Evolutionary conservation across 2,888 invertebrate genomes (phyloP).

Genomic region (Leptopterna dolabrata): DNA sequence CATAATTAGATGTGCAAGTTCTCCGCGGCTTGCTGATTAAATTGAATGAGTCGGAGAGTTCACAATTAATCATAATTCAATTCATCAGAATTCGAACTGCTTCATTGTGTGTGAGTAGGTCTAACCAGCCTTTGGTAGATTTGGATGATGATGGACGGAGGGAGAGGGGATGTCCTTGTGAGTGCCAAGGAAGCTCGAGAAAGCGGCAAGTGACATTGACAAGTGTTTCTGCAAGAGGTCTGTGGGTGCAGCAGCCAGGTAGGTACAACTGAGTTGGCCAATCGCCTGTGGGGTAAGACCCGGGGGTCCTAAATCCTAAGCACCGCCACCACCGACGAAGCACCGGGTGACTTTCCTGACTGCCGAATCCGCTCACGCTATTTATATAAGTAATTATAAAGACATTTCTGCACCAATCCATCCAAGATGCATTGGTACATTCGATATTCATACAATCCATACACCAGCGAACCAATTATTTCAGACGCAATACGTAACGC

Average conservation of each 20-base stretch:
- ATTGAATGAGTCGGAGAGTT: not conserved
- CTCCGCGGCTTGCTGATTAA: not conserved
- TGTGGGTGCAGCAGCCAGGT: conserved; percentile 50
- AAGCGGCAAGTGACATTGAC: conserved; percentile 48
- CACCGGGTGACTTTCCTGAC: not conserved
- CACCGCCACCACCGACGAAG: not conserved
- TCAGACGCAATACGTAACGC: too few relatives aligned
- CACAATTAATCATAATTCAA: not conserved
- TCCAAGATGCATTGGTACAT: too few relatives aligned
- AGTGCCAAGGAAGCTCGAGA: conserved; percentile 32
- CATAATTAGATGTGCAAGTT: too few relatives aligned
- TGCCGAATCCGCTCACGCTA: not conserved
- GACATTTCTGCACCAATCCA: too few relatives aligned
- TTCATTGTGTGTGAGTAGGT: not conserved
- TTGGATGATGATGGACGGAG: not conserved
- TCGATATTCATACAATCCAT: too few relatives aligned
- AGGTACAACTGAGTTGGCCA: conserved; percentile 36
- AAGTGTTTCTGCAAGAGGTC: conserved; percentile 47
- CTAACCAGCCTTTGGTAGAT: not conserved
- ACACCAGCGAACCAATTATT: too few relatives aligned
- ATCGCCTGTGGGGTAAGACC: conserved; percentile 22
- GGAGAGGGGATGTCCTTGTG: conserved; percentile 15
- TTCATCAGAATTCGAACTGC: not conserved
- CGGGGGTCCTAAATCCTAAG: not conserved
- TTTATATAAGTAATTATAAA: too few relatives aligned